These are phyloP conservation scores for Hepsetus odoe DNA, from an alignment of 2,113 vertebrate species.

Conservation along the genomic window DNA sequence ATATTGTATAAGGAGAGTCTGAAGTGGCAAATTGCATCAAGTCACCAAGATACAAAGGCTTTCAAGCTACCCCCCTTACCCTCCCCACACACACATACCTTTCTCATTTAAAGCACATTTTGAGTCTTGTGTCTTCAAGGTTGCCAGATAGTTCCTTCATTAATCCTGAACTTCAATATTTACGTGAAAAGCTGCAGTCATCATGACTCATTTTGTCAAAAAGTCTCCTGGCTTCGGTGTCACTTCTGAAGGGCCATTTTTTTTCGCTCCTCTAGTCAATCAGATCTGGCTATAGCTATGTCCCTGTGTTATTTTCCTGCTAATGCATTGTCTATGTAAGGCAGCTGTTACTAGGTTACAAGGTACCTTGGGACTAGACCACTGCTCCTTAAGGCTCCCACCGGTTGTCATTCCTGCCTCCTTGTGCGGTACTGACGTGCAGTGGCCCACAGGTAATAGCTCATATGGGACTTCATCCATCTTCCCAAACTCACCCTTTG, in stretches of 20 bases:
- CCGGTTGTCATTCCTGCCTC: constrained; percentile 33
- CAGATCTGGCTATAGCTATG: constrained; percentile 27
- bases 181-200: constrained; percentile 8
- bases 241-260: constrained; percentile 24
- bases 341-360: constrained; percentile 53
- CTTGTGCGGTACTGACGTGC: constrained; percentile 13
- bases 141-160: constrained; percentile 41
- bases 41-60: constrained; percentile 38
- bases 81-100: neutral
- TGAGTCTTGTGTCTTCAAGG: neutral
- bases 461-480: constrained; percentile 48
- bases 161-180: constrained; percentile 31
- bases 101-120: constrained; percentile 33
- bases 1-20: constrained; percentile 40
- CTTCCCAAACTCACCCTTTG: constrained; percentile 24
- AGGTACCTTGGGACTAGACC: constrained; percentile 4
- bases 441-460: constrained; percentile 42
- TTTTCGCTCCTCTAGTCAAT: constrained; percentile 4
- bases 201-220: constrained; percentile 15
- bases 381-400: constrained; percentile 11
- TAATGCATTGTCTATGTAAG: constrained; percentile 48
- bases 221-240: neutral
- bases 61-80: neutral
- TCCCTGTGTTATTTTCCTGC: constrained; percentile 48
- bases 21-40: constrained; percentile 54